phyloP scores from a whole-genome alignment of 2,888 invertebrate species.

The Phyllotreta striolata region DNA sequence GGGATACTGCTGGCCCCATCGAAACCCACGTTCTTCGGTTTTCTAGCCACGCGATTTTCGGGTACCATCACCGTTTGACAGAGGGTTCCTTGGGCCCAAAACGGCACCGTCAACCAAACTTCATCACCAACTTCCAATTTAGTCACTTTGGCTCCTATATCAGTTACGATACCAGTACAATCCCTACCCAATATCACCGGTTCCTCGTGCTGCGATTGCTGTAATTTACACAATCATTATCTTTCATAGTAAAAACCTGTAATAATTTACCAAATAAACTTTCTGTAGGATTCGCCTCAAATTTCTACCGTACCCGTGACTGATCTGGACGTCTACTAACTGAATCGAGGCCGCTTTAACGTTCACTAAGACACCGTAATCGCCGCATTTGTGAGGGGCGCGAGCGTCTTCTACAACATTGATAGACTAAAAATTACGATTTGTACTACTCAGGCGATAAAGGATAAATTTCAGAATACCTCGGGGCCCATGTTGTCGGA shows the following conservation, averaged over 20 bases:
- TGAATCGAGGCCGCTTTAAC: conserved; percentile 70
- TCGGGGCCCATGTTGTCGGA: conserved; percentile 61
- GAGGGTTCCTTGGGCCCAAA: conserved; percentile 67
- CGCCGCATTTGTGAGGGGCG: conserved; percentile 63
- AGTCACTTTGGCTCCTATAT: conserved; percentile 67
- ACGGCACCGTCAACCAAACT: conserved; percentile 68
- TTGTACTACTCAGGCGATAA: background rate
- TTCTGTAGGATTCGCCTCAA: conserved; percentile 52
- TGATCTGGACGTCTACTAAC: conserved; percentile 67
- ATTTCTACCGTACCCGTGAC: conserved; percentile 64
- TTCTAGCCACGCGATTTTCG: conserved; percentile 63
- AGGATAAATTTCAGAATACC: conserved; percentile 50
- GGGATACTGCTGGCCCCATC: conserved; percentile 70
- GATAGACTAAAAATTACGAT: conserved; percentile 61
- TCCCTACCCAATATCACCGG: conserved; percentile 70
- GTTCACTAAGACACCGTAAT: conserved; percentile 67
- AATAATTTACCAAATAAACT: conserved; percentile 39
- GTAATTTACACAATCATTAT: conserved; percentile 13
- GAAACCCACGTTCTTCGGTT: conserved; percentile 67
- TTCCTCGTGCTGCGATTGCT: conserved; percentile 60
- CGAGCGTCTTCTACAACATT: conserved; percentile 64
- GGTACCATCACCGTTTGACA: conserved; percentile 66
- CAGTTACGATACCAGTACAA: conserved; percentile 69
- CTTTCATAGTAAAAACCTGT: conserved; percentile 1
- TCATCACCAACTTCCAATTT: conserved; percentile 70